A percentile compares a stretch with the other conserved stretches of the same genome.
phyloP scores from a whole-genome alignment of 2,113 vertebrate species.

The Rostratula benghalensis region DNA sequence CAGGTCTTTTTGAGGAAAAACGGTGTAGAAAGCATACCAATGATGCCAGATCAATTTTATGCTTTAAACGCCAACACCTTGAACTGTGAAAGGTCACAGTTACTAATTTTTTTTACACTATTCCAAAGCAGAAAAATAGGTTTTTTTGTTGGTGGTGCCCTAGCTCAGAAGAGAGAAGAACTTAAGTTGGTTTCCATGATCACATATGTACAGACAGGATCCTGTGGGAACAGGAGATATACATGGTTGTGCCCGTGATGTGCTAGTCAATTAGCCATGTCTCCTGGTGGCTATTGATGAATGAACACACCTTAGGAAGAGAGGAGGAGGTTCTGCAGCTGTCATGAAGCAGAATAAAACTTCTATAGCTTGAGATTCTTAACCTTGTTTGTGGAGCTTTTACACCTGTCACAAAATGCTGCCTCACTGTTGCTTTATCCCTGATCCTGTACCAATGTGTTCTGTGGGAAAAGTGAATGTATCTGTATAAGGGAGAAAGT shows the following conservation, averaged over 20 bases:
- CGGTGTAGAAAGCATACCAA: neutral
- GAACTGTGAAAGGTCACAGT: neutral
- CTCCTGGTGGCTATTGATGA: neutral
- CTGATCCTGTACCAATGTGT: fast-evolving
- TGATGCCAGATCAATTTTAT: neutral
- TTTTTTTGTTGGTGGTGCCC: neutral
- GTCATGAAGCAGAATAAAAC: neutral
- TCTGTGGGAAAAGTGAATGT: neutral
- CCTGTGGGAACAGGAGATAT: neutral
- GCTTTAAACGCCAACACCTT: neutral
- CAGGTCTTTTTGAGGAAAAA: neutral
- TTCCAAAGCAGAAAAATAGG: neutral
- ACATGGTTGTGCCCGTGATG: neutral
- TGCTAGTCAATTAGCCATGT: neutral
- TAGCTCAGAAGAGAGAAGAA: neutral
- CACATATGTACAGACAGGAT: fast-evolving
- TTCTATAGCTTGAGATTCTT: neutral
- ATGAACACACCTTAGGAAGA: neutral
- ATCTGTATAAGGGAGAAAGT: neutral
- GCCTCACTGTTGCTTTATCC: neutral
- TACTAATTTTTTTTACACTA: neutral
- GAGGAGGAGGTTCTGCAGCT: neutral
- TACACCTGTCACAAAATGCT: neutral
- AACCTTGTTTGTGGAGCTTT: neutral
- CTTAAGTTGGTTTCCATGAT: neutral